Evolutionary conservation across 2,113 vertebrate species (phyloP), one percentile per base, ranked within the genome.

Genomic region (Alexandromys fortis): DNA sequence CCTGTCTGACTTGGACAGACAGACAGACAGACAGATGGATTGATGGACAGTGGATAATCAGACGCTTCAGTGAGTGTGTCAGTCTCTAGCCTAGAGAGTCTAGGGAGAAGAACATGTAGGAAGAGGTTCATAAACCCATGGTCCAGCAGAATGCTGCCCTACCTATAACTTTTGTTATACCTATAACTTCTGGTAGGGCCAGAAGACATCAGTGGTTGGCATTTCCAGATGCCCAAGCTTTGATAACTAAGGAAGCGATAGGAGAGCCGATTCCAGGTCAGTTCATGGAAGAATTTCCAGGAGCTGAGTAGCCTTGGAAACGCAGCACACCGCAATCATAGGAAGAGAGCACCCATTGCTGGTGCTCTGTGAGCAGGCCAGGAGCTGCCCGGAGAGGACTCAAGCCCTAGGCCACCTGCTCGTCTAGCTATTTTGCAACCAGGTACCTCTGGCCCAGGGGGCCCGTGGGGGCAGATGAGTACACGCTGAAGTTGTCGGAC

Each of bases 21-120:
- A 47, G 47, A 2, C 30, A 47, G 47, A 88, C 33, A 49, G 33
- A 72, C 4, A 1, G 65, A 67, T 30, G 92, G 49, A n/a, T 19
- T 47, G 28, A 22, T 68, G 58, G 49, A 55, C 77, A 8, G 8
- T 73, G 21, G 63, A 28, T 35, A 16, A 35, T 42, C 52, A 78
- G 65, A 81, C 45, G 67, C 77, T 63, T 89, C n/a, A 86, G 11
- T n/a, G 86, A 89, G 63, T 52, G 72, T 72, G 38, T 30, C n/a
- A 24, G 17, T 55, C 52, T 24, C 63, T 65, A 10, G n/a, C 38
- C 75, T 17, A 42, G 83, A 63, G 83, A 12, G 73, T 30, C 52
- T 35, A 38, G 49, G 52, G 67, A 9, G 45, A 82, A 9, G 4
- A 38, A 0, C 28, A 1, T 11, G 2, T 33, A 61, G 35, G 17